Percentiles rank a stretch among this genome's conserved stretches.
Conservation (phyloP, 2,797 vertebrate genomes). For the Perodicticus potto region DNA sequence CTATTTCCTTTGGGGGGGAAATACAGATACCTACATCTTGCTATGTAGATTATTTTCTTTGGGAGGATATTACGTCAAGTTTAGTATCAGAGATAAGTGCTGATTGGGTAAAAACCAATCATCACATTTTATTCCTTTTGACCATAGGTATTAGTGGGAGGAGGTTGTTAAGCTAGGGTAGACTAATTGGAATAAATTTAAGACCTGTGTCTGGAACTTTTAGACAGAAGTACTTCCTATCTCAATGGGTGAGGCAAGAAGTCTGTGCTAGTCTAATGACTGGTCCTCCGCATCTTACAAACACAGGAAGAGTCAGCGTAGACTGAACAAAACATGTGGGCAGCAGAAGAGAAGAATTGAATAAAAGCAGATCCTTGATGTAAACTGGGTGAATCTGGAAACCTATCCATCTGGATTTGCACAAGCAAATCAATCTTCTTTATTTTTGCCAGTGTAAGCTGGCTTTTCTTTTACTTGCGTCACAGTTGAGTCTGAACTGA, state of each 20-base stretch:
- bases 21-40: background rate
- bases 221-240: background rate
- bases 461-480: background rate
- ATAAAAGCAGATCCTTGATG: background rate
- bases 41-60: background rate
- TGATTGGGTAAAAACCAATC: background rate
- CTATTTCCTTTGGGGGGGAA: background rate
- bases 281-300: background rate
- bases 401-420: background rate
- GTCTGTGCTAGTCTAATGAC: too few relatives aligned
- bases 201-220: background rate
- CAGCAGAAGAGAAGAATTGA: background rate
- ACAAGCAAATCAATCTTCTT: background rate
- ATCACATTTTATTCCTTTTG: slow-evolving; percentile 4
- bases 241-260: background rate
- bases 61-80: background rate
- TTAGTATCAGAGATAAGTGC: background rate
- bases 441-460: background rate
- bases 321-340: background rate
- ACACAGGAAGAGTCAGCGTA: background rate
- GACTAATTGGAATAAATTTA: background rate
- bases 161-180: background rate
- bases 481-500: background rate
- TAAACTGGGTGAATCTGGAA: background rate
- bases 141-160: background rate